A percentile compares a stretch with the other conserved stretches of the same genome.
These are phyloP conservation scores for Microdon myrmicae DNA, from an alignment of 2,888 invertebrate genomes.

Conservation along the genomic window DNA sequence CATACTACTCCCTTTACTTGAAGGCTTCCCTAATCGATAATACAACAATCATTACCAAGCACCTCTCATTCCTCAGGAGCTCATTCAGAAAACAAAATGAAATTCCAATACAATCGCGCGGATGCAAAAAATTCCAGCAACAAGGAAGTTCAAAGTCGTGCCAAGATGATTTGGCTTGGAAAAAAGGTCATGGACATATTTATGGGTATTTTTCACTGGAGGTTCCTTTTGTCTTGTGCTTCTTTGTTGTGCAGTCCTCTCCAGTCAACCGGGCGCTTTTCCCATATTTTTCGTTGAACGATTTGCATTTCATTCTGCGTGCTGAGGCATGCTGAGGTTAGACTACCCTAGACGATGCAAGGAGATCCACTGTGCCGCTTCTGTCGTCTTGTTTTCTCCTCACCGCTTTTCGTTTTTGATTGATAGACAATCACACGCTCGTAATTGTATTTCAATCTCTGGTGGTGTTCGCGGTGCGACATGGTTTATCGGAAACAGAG, in stretches of 20 bases:
- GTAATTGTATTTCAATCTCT: conserved; percentile 31
- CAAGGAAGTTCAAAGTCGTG: conserved; percentile 55
- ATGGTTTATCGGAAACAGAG: conserved; percentile 25
- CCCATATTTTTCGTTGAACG: conserved; percentile 6
- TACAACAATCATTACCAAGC: too few relatives aligned
- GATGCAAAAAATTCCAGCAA: conserved; percentile 51
- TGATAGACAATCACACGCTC: conserved; percentile 31
- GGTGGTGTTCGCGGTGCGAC: conserved; percentile 14
- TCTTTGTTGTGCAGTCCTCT: conserved; percentile 1
- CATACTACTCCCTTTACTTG: too few relatives aligned
- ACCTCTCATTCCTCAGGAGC: too few relatives aligned
- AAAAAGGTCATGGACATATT: conserved; percentile 54
- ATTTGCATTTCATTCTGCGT: conserved; percentile 40
- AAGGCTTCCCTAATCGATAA: too few relatives aligned
- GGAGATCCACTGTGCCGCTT: conserved; percentile 8
- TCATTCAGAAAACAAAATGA: conserved; percentile 29
- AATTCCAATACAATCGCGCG: conserved; percentile 45
- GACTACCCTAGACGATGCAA: neutral
- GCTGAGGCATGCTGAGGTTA: too few relatives aligned
- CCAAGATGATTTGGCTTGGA: conserved; percentile 50
- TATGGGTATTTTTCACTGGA: conserved; percentile 35
- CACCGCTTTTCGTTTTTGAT: too few relatives aligned
- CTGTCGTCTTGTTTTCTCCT: conserved; percentile 14
- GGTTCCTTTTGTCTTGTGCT: conserved; percentile 3
- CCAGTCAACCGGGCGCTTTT: too few relatives aligned